Evolutionary conservation across 2,888 invertebrate genomes (phyloP), one percentile per base, ranked within the genome.

Genomic region (Altica lythri): DNA sequence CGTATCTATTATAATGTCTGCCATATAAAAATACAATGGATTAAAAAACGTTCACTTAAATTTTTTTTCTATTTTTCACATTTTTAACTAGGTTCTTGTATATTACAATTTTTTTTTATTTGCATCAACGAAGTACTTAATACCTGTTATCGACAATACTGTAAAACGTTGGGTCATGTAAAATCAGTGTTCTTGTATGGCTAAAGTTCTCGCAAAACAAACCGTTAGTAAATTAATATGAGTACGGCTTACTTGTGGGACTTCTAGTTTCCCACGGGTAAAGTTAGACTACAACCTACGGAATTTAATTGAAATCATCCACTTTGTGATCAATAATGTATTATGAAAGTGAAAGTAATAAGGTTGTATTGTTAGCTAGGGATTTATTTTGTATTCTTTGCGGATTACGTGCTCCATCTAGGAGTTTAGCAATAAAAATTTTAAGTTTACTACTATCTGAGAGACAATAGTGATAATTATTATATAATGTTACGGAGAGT

Each of bases 241-340:
- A 55, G 55, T 37, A 55, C 45, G 32, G 48, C 44, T 32, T 32
- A 50, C 50, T 46, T 45, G 32, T 34, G 49, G 50, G 50, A 45
- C 19, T 46, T 16, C 27, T 18, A 27, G 14, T 14, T 19, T 55
- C 55, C 50, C 38, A n/a, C 13, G 55, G 45, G 55, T 38, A 17
- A 55, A 46, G 50, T 55, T 45, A 55, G 17, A 50, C 22, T 50
- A 50, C 30, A 55, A 45, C 50, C 45, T 50, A 34, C 49, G 22
- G 19, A 49, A 38, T 45, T 55, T 55, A 55, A 55, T 55, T 50
- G 50, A 55, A 50, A 55, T 55, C 49, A 45, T 55, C 50, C 54
- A 45, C 49, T 49, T 37, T 35, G 32, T 49, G 32, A 49, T 49
- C 54, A 45, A 50, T 55, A 54, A 42, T 53, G 44, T 38, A 55